A percentile compares a stretch with the other conserved stretches of the same genome.
These are phyloP conservation scores for pig (Sus scrofa) DNA, from an alignment of 2,113 vertebrate genomes.

Conservation along the genomic window DNA sequence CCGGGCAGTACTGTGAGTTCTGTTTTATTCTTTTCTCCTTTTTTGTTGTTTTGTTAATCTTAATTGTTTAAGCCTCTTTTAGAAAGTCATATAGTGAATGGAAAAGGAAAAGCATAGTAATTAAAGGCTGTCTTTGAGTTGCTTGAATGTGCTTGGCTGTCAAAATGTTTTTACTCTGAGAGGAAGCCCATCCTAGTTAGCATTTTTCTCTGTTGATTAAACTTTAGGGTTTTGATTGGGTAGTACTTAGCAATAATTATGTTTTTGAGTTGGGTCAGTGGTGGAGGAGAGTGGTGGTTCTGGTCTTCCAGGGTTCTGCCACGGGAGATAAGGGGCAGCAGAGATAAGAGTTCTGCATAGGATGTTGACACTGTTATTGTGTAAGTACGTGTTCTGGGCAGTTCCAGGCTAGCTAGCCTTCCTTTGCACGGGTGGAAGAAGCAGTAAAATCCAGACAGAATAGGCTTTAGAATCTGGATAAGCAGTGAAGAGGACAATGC, in stretches of 20 bases:
- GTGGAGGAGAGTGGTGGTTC: neutral
- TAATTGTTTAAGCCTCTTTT: neutral
- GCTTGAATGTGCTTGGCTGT: neutral
- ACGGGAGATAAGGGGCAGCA: neutral
- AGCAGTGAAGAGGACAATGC: conserved; percentile 14
- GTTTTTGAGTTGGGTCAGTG: neutral
- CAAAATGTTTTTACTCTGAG: conserved; percentile 15
- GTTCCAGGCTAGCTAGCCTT: neutral
- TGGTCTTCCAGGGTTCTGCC: neutral
- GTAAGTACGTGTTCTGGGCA: neutral
- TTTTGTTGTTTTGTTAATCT: neutral
- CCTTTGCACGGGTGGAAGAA: neutral
- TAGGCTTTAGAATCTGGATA: neutral
- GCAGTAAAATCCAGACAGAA: conserved; percentile 5
- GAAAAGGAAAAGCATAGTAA: neutral
- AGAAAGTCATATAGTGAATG: conserved; percentile 9
- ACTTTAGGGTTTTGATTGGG: conserved; percentile 38
- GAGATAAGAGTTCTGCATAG: neutral
- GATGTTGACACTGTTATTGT: neutral
- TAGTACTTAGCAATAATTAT: neutral
- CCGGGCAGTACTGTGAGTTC: neutral
- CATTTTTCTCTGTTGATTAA: conserved; percentile 10
- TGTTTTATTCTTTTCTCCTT: neutral
- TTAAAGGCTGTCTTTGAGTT: conserved; percentile 28
- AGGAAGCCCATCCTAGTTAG: conserved; percentile 31